phyloP scores from a whole-genome alignment of 2,113 vertebrate genomes.

The Alethe diademata region DNA sequence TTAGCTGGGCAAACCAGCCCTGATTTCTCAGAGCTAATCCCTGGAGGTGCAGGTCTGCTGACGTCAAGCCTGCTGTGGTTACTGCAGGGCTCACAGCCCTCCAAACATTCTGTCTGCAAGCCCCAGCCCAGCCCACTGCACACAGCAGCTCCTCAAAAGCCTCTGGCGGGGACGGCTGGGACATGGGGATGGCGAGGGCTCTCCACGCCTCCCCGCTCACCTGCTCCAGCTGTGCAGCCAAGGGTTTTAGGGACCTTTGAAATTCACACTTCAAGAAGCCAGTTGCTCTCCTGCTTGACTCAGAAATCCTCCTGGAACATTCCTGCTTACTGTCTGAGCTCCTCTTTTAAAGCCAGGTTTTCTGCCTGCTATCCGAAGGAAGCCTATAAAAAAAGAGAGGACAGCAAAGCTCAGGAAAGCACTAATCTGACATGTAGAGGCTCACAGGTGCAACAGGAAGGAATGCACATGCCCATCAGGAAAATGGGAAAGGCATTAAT shows the following conservation, averaged over 20 bases:
- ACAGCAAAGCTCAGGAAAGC: not conserved
- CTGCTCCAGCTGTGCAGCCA: not conserved
- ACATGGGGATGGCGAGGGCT: not conserved
- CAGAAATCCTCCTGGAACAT: not conserved
- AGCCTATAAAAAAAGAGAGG: not conserved
- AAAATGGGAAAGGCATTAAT: not conserved
- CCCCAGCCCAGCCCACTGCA: not conserved
- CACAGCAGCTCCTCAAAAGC: not conserved
- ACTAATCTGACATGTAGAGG: not conserved
- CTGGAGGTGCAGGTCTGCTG: slow-evolving; percentile 20
- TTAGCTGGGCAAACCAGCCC: not conserved
- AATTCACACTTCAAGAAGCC: not conserved
- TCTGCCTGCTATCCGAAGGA: not conserved
- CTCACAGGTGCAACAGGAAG: not conserved
- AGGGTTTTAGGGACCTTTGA: not conserved
- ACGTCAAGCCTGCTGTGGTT: not conserved
- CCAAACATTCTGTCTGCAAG: slow-evolving; percentile 5
- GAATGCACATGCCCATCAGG: not conserved
- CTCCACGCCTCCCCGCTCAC: not conserved
- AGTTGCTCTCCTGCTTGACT: not conserved
- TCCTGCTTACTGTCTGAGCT: not conserved
- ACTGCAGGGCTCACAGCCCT: not conserved
- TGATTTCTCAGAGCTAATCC: not conserved
- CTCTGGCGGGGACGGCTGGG: not conserved
- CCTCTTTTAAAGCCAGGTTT: not conserved